Percentiles rank a stretch among this genome's conserved stretches.
Evolutionary conservation across 2,888 invertebrate species (phyloP).

Genomic region (Phengaris alcon): DNA sequence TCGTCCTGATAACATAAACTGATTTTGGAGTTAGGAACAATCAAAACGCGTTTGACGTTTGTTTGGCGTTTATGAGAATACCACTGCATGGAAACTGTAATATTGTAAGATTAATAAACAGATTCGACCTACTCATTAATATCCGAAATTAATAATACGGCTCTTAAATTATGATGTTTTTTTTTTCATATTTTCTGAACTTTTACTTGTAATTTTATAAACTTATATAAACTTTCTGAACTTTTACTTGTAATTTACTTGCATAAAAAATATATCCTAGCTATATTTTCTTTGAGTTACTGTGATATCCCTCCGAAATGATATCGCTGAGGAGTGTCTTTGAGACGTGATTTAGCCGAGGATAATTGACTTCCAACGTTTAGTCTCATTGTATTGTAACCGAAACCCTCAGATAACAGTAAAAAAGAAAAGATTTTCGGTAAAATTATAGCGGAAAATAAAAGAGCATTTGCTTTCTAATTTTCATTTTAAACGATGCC

Average conservation of each 20-base stretch:
- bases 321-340: not conserved
- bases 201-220: no score
- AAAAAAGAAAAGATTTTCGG: conserved; percentile 9
- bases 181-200: no score
- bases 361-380: conserved; percentile 20
- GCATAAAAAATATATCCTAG: not conserved
- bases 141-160: no score
- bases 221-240: no score
- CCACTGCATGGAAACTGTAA: no score
- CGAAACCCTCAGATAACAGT: conserved; percentile 15
- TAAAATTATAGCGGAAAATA: conserved; percentile 9
- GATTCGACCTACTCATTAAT: no score
- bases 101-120: no score
- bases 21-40: no score
- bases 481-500: conserved; percentile 29
- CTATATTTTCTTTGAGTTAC: not conserved
- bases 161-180: no score
- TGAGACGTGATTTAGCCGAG: not conserved
- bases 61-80: no score
- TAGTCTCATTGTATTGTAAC: conserved; percentile 13
- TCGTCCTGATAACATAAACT: no score
- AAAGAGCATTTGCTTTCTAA: conserved; percentile 24
- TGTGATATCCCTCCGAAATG: not conserved
- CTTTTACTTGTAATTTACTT: not conserved
- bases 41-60: no score